Conservation (phyloP, 2,113 vertebrate genomes). For the Amphiprion ocellaris region DNA sequence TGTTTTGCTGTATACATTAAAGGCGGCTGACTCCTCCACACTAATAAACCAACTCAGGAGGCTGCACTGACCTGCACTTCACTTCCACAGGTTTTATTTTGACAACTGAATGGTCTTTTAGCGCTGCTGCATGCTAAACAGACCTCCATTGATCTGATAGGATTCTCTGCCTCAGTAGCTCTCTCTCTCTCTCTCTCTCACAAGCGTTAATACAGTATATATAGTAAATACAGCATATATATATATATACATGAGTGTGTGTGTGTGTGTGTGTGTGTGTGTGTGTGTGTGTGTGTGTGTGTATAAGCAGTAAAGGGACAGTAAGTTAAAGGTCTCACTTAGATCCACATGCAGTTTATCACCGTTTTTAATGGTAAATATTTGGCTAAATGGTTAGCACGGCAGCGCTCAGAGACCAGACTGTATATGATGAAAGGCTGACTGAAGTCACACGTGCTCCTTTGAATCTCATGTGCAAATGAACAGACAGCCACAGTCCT, state of each 20-base stretch:
- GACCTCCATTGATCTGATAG: constrained; percentile 77
- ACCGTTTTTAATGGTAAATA: constrained; percentile 75
- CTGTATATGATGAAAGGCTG: constrained; percentile 69
- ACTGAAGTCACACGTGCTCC: constrained; percentile 49
- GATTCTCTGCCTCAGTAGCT: constrained; percentile 46
- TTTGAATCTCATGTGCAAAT: constrained; percentile 47
- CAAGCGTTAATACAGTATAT: constrained; percentile 62
- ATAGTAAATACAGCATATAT: constrained; percentile 62
- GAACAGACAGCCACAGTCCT: constrained; percentile 61
- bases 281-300: constrained; percentile 45
- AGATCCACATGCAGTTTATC: constrained; percentile 66
- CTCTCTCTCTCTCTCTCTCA: constrained; percentile 42
- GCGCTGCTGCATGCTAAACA: constrained; percentile 67
- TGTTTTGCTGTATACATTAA: constrained; percentile 57
- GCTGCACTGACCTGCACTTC: constrained; percentile 59
- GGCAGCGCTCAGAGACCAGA: constrained; percentile 53
- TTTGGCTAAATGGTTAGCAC: constrained; percentile 73
- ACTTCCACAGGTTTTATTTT: constrained; percentile 75
- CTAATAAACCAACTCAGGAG: constrained; percentile 71
- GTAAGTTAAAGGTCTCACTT: constrained; percentile 57
- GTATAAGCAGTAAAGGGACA: constrained; percentile 60
- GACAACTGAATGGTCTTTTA: constrained; percentile 77
- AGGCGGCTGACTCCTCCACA: constrained; percentile 52
- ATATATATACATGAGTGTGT: constrained; percentile 5
- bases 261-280: constrained; percentile 20